Evolutionary conservation across 1,140 invertebrate genomes (phyloP).

Genomic region (Hydropsyche tenuis): DNA sequence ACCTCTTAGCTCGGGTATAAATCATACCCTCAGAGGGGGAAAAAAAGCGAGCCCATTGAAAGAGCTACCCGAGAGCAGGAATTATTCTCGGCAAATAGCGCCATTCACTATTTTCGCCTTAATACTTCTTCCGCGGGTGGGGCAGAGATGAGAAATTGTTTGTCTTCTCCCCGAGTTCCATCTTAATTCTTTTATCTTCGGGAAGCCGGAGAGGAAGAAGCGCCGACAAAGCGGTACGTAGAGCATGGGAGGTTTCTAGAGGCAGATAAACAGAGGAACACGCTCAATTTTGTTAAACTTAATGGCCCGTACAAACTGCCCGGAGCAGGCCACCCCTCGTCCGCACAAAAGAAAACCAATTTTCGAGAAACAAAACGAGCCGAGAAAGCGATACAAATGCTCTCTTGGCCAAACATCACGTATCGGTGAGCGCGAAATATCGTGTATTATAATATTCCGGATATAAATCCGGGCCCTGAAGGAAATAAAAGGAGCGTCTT

Average conservation of each 20-base stretch:
- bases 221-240: background rate
- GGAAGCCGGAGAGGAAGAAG: conserved; percentile 5
- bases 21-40: conserved; percentile 4
- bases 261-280: conserved; percentile 35
- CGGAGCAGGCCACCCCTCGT: background rate
- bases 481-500: too few species aligned
- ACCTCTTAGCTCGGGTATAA: conserved; percentile 24
- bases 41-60: background rate
- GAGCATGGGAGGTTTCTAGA: background rate
- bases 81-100: conserved; percentile 32
- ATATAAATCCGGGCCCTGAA: too few species aligned
- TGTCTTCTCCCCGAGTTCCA: background rate
- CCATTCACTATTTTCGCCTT: conserved; percentile 32
- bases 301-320: conserved; percentile 38
- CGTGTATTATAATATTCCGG: too few species aligned
- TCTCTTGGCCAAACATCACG: conserved; percentile 5
- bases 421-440: background rate
- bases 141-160: conserved; percentile 37
- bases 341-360: conserved; percentile 37
- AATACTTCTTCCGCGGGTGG: background rate
- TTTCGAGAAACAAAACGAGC: conserved; percentile 31
- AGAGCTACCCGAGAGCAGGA: background rate
- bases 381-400: conserved; percentile 27
- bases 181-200: conserved; percentile 37
- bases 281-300: conserved; percentile 39